These are phyloP conservation scores for Molorchus minor DNA, from an alignment of 2,888 invertebrate species.

Conservation along the genomic window DNA sequence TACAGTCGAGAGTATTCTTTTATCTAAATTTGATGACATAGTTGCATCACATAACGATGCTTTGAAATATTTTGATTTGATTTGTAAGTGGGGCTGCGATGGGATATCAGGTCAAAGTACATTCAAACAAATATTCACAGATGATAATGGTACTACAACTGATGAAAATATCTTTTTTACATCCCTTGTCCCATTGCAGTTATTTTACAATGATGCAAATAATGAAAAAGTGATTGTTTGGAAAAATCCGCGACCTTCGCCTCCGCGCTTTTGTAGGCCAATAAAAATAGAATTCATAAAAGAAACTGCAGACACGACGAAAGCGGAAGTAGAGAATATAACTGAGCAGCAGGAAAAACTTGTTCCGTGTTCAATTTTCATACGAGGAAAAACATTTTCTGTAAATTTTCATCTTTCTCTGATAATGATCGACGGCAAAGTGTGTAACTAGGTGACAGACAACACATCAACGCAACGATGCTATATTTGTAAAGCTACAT, in stretches of 20 bases:
- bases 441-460: background rate
- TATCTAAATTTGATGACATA: too few species aligned
- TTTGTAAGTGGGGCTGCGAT: too few species aligned
- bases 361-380: background rate
- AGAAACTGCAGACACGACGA: background rate
- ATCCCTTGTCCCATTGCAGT: too few species aligned
- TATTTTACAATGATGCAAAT: background rate
- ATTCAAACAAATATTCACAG: too few species aligned
- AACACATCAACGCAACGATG: background rate
- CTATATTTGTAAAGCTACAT: background rate
- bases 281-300: constrained; percentile 1
- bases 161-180: too few species aligned
- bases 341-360: background rate
- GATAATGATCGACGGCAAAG: too few species aligned
- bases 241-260: constrained; percentile 19
- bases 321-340: background rate
- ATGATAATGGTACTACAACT: too few species aligned
- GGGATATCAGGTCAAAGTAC: too few species aligned
- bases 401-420: background rate
- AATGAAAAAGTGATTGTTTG: constrained; percentile 10
- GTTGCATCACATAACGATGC: too few species aligned
- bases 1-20: too few species aligned
- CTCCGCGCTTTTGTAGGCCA: constrained; percentile 6
- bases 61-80: too few species aligned
- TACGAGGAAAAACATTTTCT: background rate